Percentiles rank a stretch among this genome's conserved stretches.
phyloP scores from a whole-genome alignment of 2,888 invertebrate genomes.

The Oscheius myriophilus region DNA sequence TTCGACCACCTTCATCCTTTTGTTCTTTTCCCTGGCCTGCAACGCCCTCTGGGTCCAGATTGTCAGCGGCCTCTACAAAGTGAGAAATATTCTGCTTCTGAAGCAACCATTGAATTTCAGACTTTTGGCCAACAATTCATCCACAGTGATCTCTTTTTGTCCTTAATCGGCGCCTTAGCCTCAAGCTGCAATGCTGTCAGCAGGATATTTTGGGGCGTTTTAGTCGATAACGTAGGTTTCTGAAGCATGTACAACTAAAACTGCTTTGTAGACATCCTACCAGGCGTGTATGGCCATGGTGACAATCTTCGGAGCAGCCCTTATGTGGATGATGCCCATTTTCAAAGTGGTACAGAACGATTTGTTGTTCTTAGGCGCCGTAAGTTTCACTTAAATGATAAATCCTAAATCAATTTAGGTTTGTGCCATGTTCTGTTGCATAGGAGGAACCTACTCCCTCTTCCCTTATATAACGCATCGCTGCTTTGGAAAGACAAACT shows the following conservation, averaged over 20 bases:
- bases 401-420: slow-evolving; percentile 42
- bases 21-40: slow-evolving; percentile 61
- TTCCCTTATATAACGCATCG: slow-evolving; percentile 64
- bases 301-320: slow-evolving; percentile 57
- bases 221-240: slow-evolving; percentile 60
- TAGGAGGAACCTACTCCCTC: slow-evolving; percentile 66
- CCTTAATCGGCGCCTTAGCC: slow-evolving; percentile 64
- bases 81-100: slow-evolving; percentile 28
- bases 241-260: neutral
- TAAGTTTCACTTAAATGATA: slow-evolving; percentile 22
- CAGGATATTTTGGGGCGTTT: slow-evolving; percentile 63
- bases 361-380: slow-evolving; percentile 46
- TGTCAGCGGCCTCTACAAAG: slow-evolving; percentile 66
- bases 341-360: slow-evolving; percentile 49
- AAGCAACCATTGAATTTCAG: slow-evolving; percentile 32
- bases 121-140: slow-evolving; percentile 67
- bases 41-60: slow-evolving; percentile 65
- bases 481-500: slow-evolving; percentile 64
- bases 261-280: slow-evolving; percentile 57
- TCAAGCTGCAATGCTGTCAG: slow-evolving; percentile 65
- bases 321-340: slow-evolving; percentile 58
- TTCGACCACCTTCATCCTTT: slow-evolving; percentile 58
- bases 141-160: slow-evolving; percentile 64
- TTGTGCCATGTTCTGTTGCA: slow-evolving; percentile 61
- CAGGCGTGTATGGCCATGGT: slow-evolving; percentile 65